These are phyloP conservation scores for Esox lucius DNA, from an alignment of 2,797 vertebrate genomes.

Conservation along the genomic window DNA sequence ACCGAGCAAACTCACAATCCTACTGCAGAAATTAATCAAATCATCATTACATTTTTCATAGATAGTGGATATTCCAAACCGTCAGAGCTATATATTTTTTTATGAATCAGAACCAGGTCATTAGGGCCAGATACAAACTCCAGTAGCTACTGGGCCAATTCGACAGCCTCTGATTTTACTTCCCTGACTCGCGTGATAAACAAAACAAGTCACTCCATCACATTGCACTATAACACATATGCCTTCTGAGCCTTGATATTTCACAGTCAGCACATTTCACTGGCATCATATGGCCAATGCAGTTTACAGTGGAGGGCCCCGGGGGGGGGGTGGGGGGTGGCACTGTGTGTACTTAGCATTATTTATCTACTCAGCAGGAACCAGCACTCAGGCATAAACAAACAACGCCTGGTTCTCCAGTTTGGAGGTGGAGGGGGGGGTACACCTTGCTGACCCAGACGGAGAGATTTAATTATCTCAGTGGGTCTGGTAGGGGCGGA, in stretches of 20 bases:
- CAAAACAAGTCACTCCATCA: not conserved
- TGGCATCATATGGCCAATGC: slow-evolving; percentile 4
- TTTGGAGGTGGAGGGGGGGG: not conserved
- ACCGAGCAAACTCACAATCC: too few relatives aligned
- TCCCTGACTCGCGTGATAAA: not conserved
- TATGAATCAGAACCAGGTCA: not conserved
- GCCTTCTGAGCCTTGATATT: not conserved
- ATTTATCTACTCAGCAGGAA: slow-evolving; percentile 40
- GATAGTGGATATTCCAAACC: not conserved
- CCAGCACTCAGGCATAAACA: not conserved
- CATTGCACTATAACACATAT: not conserved
- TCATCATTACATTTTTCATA: too few relatives aligned
- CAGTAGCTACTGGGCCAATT: not conserved
- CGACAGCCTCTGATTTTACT: not conserved
- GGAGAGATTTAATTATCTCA: slow-evolving; percentile 9
- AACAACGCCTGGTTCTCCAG: not conserved
- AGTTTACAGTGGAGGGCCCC: slow-evolving; percentile 1
- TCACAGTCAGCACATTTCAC: slow-evolving; percentile 21
- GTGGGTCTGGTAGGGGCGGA: not conserved
- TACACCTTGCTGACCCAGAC: slow-evolving; percentile 13
- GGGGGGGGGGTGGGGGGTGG: slow-evolving; percentile 11
- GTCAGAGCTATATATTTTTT: too few relatives aligned
- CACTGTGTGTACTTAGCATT: slow-evolving; percentile 32
- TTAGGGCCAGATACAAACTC: not conserved
- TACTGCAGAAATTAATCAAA: too few relatives aligned